phyloP scores from a whole-genome alignment of 2,797 vertebrate species.

The Tangara arthus region DNA sequence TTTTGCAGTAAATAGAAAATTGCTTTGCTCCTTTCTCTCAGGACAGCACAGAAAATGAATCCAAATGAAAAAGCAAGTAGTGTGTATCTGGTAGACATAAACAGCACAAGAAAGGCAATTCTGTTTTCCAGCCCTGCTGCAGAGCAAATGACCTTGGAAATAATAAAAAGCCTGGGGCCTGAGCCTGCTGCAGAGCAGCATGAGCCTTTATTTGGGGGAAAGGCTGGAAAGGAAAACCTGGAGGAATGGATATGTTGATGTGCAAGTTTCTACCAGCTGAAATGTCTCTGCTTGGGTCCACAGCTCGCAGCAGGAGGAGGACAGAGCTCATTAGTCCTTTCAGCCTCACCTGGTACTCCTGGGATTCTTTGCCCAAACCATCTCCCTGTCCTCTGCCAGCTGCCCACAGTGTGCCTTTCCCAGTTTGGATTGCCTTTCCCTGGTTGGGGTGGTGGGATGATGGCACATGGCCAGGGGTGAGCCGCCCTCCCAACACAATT shows the following conservation, averaged over 20 bases:
- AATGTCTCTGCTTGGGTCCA: not conserved
- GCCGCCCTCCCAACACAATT: not conserved
- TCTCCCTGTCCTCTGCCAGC: not conserved
- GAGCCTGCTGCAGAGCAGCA: not conserved
- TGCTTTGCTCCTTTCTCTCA: slow-evolving; percentile 67
- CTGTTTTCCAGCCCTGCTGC: slow-evolving; percentile 44
- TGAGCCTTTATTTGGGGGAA: not conserved
- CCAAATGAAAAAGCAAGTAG: slow-evolving; percentile 73
- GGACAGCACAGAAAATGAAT: slow-evolving; percentile 70
- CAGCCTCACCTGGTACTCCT: not conserved
- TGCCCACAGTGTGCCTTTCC: not conserved
- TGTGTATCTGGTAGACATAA: slow-evolving; percentile 74
- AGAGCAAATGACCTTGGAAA: slow-evolving; percentile 62
- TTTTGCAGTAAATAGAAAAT: slow-evolving; percentile 73
- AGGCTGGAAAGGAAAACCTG: slow-evolving; percentile 2
- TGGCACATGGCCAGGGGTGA: fast-evolving
- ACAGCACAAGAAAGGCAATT: slow-evolving; percentile 49
- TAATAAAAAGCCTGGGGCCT: slow-evolving; percentile 28
- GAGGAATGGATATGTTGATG: not conserved
- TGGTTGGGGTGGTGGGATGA: fast-evolving
- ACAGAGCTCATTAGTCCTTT: not conserved
- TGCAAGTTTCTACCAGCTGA: not conserved
- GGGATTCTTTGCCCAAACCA: not conserved
- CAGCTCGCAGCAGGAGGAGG: not conserved
- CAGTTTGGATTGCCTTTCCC: not conserved